A percentile compares a stretch with the other conserved stretches of the same genome.
phyloP scores from a whole-genome alignment of 2,888 invertebrate genomes.

The Heliothis peltigera region DNA sequence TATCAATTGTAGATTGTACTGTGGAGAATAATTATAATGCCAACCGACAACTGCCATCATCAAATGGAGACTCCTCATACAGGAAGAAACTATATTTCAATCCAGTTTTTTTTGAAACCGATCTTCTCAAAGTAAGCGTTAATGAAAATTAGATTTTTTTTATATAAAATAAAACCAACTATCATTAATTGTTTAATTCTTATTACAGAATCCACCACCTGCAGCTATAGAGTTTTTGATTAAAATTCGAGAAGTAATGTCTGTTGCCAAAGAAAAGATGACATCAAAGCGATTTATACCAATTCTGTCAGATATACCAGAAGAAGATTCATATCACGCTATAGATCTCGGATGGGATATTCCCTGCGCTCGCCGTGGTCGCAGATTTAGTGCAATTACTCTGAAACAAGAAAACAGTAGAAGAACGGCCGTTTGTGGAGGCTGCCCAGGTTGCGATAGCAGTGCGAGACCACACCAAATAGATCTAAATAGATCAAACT shows the following conservation, averaged over 20 bases:
- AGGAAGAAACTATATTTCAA: slow-evolving; percentile 96
- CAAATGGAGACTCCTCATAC: slow-evolving; percentile 82
- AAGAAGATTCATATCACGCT: slow-evolving; percentile 91
- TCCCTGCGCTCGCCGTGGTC: slow-evolving; percentile 86
- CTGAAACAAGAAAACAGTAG: slow-evolving; percentile 91
- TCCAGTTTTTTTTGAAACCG: slow-evolving; percentile 97
- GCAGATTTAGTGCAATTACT: slow-evolving; percentile 89
- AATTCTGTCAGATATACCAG: slow-evolving; percentile 94
- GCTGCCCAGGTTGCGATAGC: slow-evolving; percentile 92
- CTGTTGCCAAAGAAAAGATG: slow-evolving; percentile 97
- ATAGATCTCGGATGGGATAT: slow-evolving; percentile 88
- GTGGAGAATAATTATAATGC: slow-evolving; percentile 72
- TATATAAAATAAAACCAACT: neutral
- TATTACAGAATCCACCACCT: slow-evolving; percentile 95
- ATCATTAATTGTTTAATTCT: slow-evolving; percentile 3
- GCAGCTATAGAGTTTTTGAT: slow-evolving; percentile 96
- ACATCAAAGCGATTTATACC: slow-evolving; percentile 94
- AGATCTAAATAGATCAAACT: slow-evolving; percentile 82
- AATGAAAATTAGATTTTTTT: neutral
- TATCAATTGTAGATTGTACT: slow-evolving; percentile 85
- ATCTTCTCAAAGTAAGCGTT: slow-evolving; percentile 92
- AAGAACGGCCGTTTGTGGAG: slow-evolving; percentile 89
- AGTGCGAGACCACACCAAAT: slow-evolving; percentile 74
- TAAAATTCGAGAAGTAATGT: slow-evolving; percentile 97
- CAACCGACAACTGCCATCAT: slow-evolving; percentile 74